phyloP scores from a whole-genome alignment of 2,113 vertebrate species.

The Chascanopsetta lugubris region DNA sequence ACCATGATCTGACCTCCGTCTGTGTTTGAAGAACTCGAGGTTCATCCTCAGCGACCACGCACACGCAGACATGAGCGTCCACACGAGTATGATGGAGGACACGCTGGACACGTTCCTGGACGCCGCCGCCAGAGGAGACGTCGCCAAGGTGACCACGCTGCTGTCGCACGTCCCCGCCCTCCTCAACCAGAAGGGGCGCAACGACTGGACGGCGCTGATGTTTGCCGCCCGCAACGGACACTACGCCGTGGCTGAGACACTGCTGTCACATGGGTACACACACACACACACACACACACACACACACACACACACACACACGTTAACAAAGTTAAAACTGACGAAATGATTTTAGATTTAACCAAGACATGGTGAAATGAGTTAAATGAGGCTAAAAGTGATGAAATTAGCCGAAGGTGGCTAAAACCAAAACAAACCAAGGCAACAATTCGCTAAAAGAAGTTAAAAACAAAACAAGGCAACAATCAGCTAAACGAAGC shows the following conservation, averaged over 20 bases:
- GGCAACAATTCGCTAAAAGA: too few relatives aligned
- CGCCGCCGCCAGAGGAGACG: conserved; percentile 84
- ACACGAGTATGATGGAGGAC: conserved; percentile 71
- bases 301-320: too few relatives aligned
- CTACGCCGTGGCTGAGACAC: conserved; percentile 71
- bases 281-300: too few relatives aligned
- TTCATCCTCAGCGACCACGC: background rate
- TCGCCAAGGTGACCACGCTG: conserved; percentile 73
- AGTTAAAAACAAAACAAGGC: too few relatives aligned
- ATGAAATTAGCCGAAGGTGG: too few relatives aligned
- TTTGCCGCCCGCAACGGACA: conserved; percentile 90
- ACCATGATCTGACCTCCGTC: background rate
- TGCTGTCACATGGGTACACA: conserved; percentile 86
- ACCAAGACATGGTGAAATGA: too few relatives aligned
- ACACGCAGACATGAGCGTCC: conserved; percentile 58
- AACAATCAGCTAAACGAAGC: too few relatives aligned
- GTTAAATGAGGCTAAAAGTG: too few relatives aligned
- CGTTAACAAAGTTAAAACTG: too few relatives aligned
- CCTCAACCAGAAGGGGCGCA: conserved; percentile 79
- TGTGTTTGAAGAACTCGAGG: background rate
- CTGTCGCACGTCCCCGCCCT: conserved; percentile 79
- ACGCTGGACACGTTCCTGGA: conserved; percentile 82
- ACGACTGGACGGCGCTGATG: conserved; percentile 95
- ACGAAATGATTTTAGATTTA: too few relatives aligned
- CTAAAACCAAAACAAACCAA: too few relatives aligned